A percentile compares a stretch with the other conserved stretches of the same genome.
These are phyloP conservation scores for Mustelus asterias DNA, from an alignment of 2,113 vertebrate genomes.

Conservation along the genomic window DNA sequence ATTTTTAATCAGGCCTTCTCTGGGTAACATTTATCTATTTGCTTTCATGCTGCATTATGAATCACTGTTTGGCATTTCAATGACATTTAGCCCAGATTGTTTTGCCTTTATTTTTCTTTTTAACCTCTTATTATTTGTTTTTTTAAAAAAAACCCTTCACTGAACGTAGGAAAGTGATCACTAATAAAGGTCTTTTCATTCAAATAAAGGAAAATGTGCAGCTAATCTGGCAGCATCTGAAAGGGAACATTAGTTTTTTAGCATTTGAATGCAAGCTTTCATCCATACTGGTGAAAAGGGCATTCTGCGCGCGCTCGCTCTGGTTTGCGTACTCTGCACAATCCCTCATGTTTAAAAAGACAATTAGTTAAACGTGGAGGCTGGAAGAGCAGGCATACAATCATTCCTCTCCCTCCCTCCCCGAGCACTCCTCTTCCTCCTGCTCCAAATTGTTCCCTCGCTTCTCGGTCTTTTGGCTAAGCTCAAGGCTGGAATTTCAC, in stretches of 20 bases:
- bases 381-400: not conserved
- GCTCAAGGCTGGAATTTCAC: too few relatives aligned
- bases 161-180: not conserved
- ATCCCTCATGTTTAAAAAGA: not conserved
- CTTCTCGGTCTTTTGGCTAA: not conserved
- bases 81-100: conserved; percentile 16
- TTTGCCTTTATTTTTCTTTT: conserved; percentile 8
- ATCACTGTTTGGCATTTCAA: conserved; percentile 17
- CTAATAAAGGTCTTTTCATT: not conserved
- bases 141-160: not conserved
- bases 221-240: not conserved
- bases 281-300: not conserved
- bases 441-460: not conserved
- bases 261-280: not conserved
- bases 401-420: not conserved
- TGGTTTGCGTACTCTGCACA: too few relatives aligned
- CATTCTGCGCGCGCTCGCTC: not conserved
- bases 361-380: not conserved
- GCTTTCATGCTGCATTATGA: not conserved
- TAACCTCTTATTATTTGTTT: not conserved
- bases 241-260: not conserved
- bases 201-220: not conserved
- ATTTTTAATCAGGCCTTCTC: not conserved
- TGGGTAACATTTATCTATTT: not conserved
- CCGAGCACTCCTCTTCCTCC: not conserved